Base-by-base conservation (phyloP, 92 coral and sea anemone genomes). In the Pocillopora meandrina region DNA sequence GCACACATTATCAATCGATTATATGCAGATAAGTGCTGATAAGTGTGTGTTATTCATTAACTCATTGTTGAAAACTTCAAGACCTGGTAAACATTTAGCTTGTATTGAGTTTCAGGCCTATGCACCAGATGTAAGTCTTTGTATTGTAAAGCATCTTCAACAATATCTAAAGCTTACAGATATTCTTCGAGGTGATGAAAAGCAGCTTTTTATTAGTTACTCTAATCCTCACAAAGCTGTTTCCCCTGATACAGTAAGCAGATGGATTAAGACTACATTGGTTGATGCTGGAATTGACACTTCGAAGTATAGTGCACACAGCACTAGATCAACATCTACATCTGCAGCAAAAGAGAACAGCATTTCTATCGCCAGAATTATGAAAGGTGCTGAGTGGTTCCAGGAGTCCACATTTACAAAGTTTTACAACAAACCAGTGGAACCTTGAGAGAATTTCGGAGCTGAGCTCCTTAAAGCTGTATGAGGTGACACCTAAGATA, bases 281-380 rank as follows among this genome's bases (percentile, higher is more conserved):
- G 62, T 70, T 21, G 78, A 19, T 8, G 87, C 88, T 36, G 85
- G 85, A 42, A 83, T 83, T 19, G 91, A 88, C 60, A 84, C 67
- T 66, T 2, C 58, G 36, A 65, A 56, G 21, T 83, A 34, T 69
- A 65, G 74, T 57, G 91, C 80, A 21, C 91, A 71, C 57, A 84
- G 88, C 76, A 88, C 91, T 63, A 63, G 84, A n/a, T 77, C 87
- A 23, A 88, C 86, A n/a, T 60, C 76, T 2, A 87, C 90, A 63
- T 80, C 86, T 9, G 90, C 90, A 14, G 90, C 82, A 3, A 87
- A 81, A 68, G 71, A 16, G 61, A 83, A 36, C 68, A 82, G 67
- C 67, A 78, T 88, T 26, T 31, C 87, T 65, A 71, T 83, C 19
- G 74, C 71, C 60, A 77, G 67, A 17, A 83, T 88, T 19, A 76